Evolutionary conservation across 2,888 invertebrate genomes (phyloP).

Genomic region (Athrips mouffetella): DNA sequence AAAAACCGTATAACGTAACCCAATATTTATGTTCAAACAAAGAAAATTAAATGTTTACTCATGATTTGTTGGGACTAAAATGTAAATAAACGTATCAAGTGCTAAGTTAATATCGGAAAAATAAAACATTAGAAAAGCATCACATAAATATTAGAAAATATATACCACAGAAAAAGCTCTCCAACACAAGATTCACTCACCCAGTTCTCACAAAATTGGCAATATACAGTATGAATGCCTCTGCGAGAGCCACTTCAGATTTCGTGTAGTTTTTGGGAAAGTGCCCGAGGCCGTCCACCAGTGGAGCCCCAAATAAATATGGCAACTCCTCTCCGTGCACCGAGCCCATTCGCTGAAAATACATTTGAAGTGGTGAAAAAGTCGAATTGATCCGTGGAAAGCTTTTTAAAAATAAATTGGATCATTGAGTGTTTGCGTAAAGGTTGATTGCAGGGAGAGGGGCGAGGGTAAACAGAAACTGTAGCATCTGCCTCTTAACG

Average conservation of each 20-base stretch:
- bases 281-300: conserved; percentile 89
- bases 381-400: background rate
- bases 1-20: too few species aligned
- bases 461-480: background rate
- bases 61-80: too few species aligned
- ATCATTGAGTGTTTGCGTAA: background rate
- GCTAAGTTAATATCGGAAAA: too few species aligned
- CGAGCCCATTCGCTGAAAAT: conserved; percentile 88
- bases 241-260: conserved; percentile 90
- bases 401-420: background rate
- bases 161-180: too few species aligned
- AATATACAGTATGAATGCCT: conserved; percentile 92
- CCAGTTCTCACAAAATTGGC: conserved; percentile 93
- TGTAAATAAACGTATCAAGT: too few species aligned
- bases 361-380: background rate
- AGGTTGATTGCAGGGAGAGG: background rate
- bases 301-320: conserved; percentile 93
- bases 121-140: too few species aligned
- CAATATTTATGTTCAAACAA: too few species aligned
- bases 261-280: conserved; percentile 93
- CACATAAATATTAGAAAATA: too few species aligned
- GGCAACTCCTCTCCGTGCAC: conserved; percentile 95
- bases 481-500: conserved; percentile 1
- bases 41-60: too few species aligned
- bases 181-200: conserved; percentile 79